Percentiles rank a stretch among this genome's conserved stretches.
phyloP scores from a whole-genome alignment of 2,797 vertebrate genomes.

The Halcyon smyrnensis region DNA sequence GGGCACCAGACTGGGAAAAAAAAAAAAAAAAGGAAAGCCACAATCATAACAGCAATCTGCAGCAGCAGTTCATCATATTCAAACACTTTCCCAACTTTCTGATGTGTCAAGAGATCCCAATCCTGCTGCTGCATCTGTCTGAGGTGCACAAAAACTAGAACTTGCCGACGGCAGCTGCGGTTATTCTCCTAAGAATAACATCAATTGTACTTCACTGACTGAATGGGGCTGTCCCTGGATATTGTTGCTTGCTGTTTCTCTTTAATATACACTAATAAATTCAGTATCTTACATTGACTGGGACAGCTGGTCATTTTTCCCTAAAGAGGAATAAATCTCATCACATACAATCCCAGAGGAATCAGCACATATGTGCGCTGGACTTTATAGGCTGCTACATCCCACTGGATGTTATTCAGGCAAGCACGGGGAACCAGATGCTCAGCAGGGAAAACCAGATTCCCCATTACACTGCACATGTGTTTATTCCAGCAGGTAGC shows the following conservation, averaged over 20 bases:
- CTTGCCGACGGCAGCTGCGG: background rate
- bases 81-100: background rate
- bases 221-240: background rate
- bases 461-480: background rate
- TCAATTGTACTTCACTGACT: background rate
- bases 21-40: background rate
- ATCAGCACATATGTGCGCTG: background rate
- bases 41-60: background rate
- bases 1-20: background rate
- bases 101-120: background rate
- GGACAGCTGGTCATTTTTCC: slow-evolving; percentile 36
- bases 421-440: background rate
- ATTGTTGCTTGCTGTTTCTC: background rate
- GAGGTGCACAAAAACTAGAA: background rate
- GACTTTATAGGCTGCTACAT: background rate
- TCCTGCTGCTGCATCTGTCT: background rate
- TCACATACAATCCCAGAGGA: background rate
- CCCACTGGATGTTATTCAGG: background rate
- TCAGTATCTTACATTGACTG: background rate
- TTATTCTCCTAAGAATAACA: slow-evolving; percentile 22
- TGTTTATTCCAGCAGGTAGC: background rate
- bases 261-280: background rate
- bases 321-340: slow-evolving; percentile 5
- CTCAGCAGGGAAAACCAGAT: background rate
- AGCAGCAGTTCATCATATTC: background rate